A percentile compares a stretch with the other conserved stretches of the same genome.
Evolutionary conservation across 2,888 invertebrate genomes (phyloP).

Genomic region (Incurvaria masculella): DNA sequence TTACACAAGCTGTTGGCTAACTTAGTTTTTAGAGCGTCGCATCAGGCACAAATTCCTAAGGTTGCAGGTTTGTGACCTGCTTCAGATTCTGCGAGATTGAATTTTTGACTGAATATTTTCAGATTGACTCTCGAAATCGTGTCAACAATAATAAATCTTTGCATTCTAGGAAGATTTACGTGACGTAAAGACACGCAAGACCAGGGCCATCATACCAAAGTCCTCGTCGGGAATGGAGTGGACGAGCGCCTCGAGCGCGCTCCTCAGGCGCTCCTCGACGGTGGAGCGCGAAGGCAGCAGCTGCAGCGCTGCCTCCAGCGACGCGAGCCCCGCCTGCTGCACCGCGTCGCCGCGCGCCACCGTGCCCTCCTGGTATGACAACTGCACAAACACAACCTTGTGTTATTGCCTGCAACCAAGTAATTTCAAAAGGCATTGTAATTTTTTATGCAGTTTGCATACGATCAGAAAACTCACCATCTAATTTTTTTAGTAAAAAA

Average conservation of each 20-base stretch:
- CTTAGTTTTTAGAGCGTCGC: too few relatives aligned
- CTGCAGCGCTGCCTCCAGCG: constrained; percentile 31
- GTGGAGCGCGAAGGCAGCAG: constrained; percentile 23
- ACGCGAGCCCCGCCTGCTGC: constrained; percentile 25
- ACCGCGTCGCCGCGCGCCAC: constrained; percentile 34
- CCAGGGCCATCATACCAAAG: constrained; percentile 22
- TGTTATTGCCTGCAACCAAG: too few relatives aligned
- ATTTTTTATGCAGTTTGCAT: too few relatives aligned
- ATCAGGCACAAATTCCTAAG: too few relatives aligned
- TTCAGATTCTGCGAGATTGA: neutral
- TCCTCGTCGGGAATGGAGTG: constrained; percentile 25
- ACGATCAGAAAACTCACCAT: too few relatives aligned
- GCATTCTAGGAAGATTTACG: too few relatives aligned
- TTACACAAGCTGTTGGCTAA: too few relatives aligned
- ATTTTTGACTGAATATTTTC: neutral
- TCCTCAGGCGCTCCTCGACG: constrained; percentile 29
- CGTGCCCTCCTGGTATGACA: neutral
- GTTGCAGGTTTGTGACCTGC: neutral
- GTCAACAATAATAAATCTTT: too few relatives aligned
- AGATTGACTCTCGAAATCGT: too few relatives aligned
- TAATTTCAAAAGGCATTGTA: too few relatives aligned
- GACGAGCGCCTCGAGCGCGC: constrained; percentile 35
- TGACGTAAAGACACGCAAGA: too few relatives aligned
- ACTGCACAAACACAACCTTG: neutral
- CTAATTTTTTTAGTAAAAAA: too few relatives aligned